Base-by-base conservation (phyloP, 2,888 invertebrate genomes). In the Dryococelus australis region DNA sequence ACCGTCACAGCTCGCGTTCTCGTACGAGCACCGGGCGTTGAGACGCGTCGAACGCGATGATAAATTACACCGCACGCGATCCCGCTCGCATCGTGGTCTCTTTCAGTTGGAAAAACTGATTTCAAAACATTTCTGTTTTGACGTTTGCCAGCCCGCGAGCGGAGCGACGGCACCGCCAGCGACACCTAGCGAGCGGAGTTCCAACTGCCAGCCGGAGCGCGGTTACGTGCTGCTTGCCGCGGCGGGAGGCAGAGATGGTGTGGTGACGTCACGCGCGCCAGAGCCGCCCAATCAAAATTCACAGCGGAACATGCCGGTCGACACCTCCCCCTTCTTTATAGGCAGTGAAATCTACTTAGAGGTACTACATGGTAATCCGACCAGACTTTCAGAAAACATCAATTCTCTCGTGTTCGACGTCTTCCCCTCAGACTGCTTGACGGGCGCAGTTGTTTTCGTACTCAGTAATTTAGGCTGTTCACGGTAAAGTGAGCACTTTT, bases 271-370 rank as follows among this genome's bases (percentile, higher is more conserved):
- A 83, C 83, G 43, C 35, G 43, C 35, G 3, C 24, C 43, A 83
- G 24, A 8, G 35, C 83, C 83, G 26, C 35, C 83, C 83, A 83
- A 83, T 83, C 83, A 83, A 83, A 83, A 83, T 83, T 83, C 43
- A 83, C 83, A 12, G 28, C 43, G 24, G 35, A 35, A 83, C 28
- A 83, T 24, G 35, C 24, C 65, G 24, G n/a, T 65, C 35, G 43
- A 43, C 83, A 83, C 83, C 83, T 83, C 28, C 83, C 83, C 83
- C 28, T 83, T 83, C 28, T 83, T 83, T 83, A 83, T 83, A 83
- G 83, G 35, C 83, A 83, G 43, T 10, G 16, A 83, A 83, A 83
- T 83, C 28, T 43, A 27, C 28, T 83, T 83, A 83, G 65, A 8
- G 65, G n/a, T 20, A n/a, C 65, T 65, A 20, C 65, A 16, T 65